These are phyloP conservation scores for Peromyscus aztecus DNA, from an alignment of 2,797 vertebrate species.

Conservation along the genomic window DNA sequence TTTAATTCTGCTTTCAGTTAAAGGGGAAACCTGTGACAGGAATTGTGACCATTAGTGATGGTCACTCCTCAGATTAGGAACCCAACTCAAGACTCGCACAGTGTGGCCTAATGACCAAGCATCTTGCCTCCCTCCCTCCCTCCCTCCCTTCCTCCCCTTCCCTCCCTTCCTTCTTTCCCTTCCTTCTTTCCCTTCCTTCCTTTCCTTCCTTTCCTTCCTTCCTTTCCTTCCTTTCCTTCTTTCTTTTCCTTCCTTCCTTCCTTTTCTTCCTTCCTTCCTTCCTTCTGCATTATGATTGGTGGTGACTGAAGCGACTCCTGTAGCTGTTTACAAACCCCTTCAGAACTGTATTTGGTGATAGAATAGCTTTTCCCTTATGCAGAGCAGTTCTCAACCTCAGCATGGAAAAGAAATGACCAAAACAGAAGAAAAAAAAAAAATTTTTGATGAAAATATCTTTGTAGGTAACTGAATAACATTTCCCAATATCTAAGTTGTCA, in stretches of 20 bases:
- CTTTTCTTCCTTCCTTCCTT: not conserved
- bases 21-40: not conserved
- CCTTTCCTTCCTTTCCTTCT: not conserved
- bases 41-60: not conserved
- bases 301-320: not conserved
- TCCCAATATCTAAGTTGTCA: not conserved
- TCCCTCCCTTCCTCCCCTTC: too few relatives aligned
- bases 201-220: not conserved
- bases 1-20: conserved; percentile 27
- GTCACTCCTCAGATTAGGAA: not conserved
- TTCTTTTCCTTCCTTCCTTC: not conserved
- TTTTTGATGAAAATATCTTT: conserved; percentile 32
- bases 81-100: not conserved
- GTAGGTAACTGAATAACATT: conserved; percentile 1
- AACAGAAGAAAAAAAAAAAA: not conserved
- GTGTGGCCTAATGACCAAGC: not conserved
- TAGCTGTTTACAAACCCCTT: conserved; percentile 7
- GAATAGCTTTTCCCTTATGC: not conserved
- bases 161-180: not conserved
- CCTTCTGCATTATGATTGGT: not conserved
- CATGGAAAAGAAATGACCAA: conserved; percentile 32
- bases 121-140: too few relatives aligned
- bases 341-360: not conserved
- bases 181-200: not conserved
- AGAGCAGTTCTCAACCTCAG: not conserved